Conservation (phyloP, 2,113 vertebrate genomes). For the Rhinopomastus cyanomelas region DNA sequence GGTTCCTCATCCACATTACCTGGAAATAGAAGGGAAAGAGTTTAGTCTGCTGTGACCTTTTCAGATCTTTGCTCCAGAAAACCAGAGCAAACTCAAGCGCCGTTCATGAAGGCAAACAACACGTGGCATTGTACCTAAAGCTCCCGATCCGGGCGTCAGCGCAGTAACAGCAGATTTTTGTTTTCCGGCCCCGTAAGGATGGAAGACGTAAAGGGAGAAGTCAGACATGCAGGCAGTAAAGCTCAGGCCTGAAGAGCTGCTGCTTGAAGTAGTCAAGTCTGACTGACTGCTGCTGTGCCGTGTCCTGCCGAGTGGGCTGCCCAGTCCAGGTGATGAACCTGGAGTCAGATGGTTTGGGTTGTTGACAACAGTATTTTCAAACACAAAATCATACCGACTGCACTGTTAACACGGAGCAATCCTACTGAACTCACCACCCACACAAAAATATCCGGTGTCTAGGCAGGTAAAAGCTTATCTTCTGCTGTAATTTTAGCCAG, state of each 20-base stretch:
- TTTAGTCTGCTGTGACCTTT: neutral
- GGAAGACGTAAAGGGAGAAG: slow-evolving; percentile 97
- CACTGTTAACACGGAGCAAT: neutral
- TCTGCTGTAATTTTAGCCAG: neutral
- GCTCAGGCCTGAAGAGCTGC: slow-evolving; percentile 93
- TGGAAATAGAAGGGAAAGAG: slow-evolving; percentile 27
- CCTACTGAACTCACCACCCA: neutral
- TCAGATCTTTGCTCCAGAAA: neutral
- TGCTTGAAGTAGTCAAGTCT: slow-evolving; percentile 86
- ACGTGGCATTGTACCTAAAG: slow-evolving; percentile 78
- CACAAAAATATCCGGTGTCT: neutral
- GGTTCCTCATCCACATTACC: slow-evolving; percentile 94
- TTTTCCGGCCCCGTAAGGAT: slow-evolving; percentile 96
- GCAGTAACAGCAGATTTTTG: slow-evolving; percentile 91
- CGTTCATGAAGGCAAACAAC: neutral
- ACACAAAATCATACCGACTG: neutral
- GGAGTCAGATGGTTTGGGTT: neutral
- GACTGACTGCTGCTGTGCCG: slow-evolving; percentile 97
- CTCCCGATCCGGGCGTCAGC: slow-evolving; percentile 85
- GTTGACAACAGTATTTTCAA: neutral
- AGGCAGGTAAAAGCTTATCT: neutral
- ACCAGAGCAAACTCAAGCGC: too few relatives aligned
- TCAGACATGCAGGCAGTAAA: slow-evolving; percentile 99
- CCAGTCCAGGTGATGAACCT: slow-evolving; percentile 85
- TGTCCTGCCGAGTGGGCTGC: slow-evolving; percentile 91